Base-by-base conservation (phyloP, 2,113 vertebrate species). In the Prietella phreatophila region DNA sequence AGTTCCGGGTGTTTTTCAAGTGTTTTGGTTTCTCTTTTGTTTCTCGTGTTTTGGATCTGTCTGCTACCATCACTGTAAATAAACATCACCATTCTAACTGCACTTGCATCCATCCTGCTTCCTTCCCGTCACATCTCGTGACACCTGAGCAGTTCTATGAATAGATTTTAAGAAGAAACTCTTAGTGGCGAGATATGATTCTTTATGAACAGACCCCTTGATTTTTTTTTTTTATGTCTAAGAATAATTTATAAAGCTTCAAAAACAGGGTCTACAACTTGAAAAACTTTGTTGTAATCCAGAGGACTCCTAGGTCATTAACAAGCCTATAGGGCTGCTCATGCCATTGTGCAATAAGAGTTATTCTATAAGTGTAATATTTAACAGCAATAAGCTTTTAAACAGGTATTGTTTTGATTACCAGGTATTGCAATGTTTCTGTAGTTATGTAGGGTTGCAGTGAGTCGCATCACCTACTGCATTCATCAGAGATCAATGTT, bases 401-500 rank as follows among this genome's bases (percentile, higher is more conserved):
- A 20, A 67, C 30, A 30, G 13, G 27, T 19, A 69, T 69, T 19
- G 14, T 36, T 71, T 71, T 36, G 30, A 71, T 42, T 75, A 19
- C 19, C 22, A 36, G 42, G 0, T 42, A 75, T 22, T 22, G 36
- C 36, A 39, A 20, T 22, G 19, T 10, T 75, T 73, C 7, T 73
- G 71, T 20, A 73, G 71, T 39, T 73, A 42, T 8, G 42, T 42
- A 36, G 8, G 33, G 7, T 36, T 19, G 67, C 69, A n/a, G 42
- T 79, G 50, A 79, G 25, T 15, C 76, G 15, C 42, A 7, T 55
- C 27, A 5, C 42, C 50, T 55, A n/a, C 27, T 53, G 4, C 53
- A 81, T 81, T 17, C n/a, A 81, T 20, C 15, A 81, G 78, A 81
- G 19, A 81, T 33, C n/a, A 81, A 56, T 56, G n/a, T n/a, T n/a